Evolutionary conservation across 2,888 invertebrate species (phyloP).

Genomic region (Hydraecia micacea): DNA sequence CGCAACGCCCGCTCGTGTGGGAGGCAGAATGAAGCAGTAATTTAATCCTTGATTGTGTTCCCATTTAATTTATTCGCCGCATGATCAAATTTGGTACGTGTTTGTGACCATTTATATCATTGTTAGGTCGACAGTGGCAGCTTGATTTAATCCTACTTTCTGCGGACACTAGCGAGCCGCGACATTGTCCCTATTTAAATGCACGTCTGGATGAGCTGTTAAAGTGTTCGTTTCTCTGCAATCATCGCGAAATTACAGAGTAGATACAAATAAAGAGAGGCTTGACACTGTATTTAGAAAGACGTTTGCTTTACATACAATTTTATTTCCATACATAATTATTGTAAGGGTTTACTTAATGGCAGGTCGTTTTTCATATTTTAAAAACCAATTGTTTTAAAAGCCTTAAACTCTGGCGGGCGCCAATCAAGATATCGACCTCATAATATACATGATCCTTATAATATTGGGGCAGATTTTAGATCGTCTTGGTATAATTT

Average conservation of each 20-base stretch:
- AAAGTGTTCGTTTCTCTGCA: slow-evolving; percentile 59
- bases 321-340: slow-evolving; percentile 74
- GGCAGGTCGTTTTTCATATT: slow-evolving; percentile 69
- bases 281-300: slow-evolving; percentile 68
- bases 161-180: slow-evolving; percentile 69
- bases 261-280: slow-evolving; percentile 66
- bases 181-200: slow-evolving; percentile 71
- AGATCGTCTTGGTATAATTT: slow-evolving; percentile 83
- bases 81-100: slow-evolving; percentile 89
- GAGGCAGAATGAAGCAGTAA: slow-evolving; percentile 88
- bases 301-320: slow-evolving; percentile 65
- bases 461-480: slow-evolving; percentile 82
- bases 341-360: slow-evolving; percentile 65
- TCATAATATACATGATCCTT: slow-evolving; percentile 78
- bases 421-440: slow-evolving; percentile 81
- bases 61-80: slow-evolving; percentile 88
- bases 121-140: slow-evolving; percentile 75
- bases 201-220: slow-evolving; percentile 56
- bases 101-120: slow-evolving; percentile 86
- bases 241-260: slow-evolving; percentile 71
- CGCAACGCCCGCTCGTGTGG: slow-evolving; percentile 84
- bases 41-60: slow-evolving; percentile 90
- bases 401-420: slow-evolving; percentile 76
- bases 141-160: slow-evolving; percentile 78
- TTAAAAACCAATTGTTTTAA: slow-evolving; percentile 72